Evolutionary conservation across 1,140 invertebrate genomes (phyloP), one percentile per base, ranked within the genome.

Genomic region (Ectropis grisescens): DNA sequence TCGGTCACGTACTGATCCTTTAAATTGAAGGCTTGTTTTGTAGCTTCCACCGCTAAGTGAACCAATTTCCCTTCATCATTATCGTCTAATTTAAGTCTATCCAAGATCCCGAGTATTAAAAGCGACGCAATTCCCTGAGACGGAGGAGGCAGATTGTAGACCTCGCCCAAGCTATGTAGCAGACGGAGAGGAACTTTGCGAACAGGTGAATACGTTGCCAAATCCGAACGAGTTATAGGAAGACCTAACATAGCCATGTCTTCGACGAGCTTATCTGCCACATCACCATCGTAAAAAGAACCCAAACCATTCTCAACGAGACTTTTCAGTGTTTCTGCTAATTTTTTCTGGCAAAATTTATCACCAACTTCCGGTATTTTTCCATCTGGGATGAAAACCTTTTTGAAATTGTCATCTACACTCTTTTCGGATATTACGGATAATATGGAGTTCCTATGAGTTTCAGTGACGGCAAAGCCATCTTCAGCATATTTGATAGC

Each of bases 71-170:
- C 64, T 55, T 80, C 75, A 47, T 75, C 30, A 50, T 57, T 43
- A 12, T 70, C 70, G 33, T 71, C 55, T 39, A 76, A 55, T 16
- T 55, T 43, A 36, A 80, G 47, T 42, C 59, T 59, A 28, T 80
- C 71, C 41, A 78, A 51, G 13, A 76, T 66, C 29, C 59, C 68
- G 16, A 80, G 52, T 31, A 80, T 67, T 12, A 56, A 40, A 29
- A 80, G 37, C 1, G 75, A 80, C 45, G 74, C 57, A 42, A 69
- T 22, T 12, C 75, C 75, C 43, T 76, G 71, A 19, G 75, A 70
- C 29, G 75, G 75, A 15, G 72, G 68, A 9, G 75, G 71, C 35
- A 58, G 37, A 35, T 80, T 80, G 31, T 55, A 64, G 22, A 80
- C 40, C 22, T 71, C 58, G 2, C 70, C 72, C 12, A 49, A 33